Evolutionary conservation across 2,888 invertebrate species (phyloP), one percentile per base, ranked within the genome.

Genomic region (Heteromyza rotundicornis): DNA sequence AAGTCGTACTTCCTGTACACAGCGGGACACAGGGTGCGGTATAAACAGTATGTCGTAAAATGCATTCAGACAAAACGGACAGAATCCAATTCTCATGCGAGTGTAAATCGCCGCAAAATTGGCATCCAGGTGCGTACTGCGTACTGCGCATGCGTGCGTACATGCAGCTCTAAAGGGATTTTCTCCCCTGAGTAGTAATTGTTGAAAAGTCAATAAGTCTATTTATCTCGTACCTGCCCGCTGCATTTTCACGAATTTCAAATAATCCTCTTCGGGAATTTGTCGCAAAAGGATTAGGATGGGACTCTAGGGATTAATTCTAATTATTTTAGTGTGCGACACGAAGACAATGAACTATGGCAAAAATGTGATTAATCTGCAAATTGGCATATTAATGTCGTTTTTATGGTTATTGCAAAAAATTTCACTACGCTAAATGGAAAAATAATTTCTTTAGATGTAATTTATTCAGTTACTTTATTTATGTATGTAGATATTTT

Each of bases 121-220:
- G 7, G 32, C 12, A 32, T 12, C 5, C 32, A 32, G 32, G 7
- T 12, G 5, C 32, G 32, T 12, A 32, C 32, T 32, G 32, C 32
- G 12, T 8, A 32, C 75, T 74, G 76, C 68, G 70, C 74, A 70
- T 68, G 71, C 72, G 68, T 57, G 27, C 19, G 49, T 47, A 12
- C 74, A 50, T 63, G 58, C 52, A 24, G 60, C 20, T 62, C 36
- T 36, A 40, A 58, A 49, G 62, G 56, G 60, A 65, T 20, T 52
- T 57, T 58, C n/a, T n/a, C n/a, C n/a, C n/a, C n/a, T n/a, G n/a
- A n/a, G n/a, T n/a, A n/a, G n/a, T n/a, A n/a, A n/a, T n/a, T n/a
- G 56, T 47, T 44, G 24, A 16, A 12, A 49, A 49, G 57, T 49
- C 24, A 57, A 12, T 49, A 2, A 49, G 32, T 49, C 47, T 20